A percentile compares a stretch with the other conserved stretches of the same genome.
These are phyloP conservation scores for Pardosa pseudoannulata DNA, from an alignment of 2,888 invertebrate species.

Conservation along the genomic window DNA sequence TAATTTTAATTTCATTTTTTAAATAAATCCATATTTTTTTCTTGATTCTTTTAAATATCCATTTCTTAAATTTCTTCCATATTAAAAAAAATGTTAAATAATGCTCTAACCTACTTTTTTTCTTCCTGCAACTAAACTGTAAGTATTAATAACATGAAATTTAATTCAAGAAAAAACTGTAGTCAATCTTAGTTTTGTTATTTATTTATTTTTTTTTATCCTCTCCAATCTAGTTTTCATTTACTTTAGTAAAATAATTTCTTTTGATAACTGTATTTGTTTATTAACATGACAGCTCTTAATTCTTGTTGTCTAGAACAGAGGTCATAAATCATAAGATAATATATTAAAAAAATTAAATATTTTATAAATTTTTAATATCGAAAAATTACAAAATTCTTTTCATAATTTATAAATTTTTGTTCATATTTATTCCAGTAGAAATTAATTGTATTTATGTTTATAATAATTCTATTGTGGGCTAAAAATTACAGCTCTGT, in stretches of 20 bases:
- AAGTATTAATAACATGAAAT: conserved; percentile 4
- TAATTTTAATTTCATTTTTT: background rate
- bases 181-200: background rate
- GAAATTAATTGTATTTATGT: no score
- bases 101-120: background rate
- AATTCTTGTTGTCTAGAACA: background rate
- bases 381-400: no score
- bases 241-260: background rate
- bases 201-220: background rate
- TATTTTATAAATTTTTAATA: no score
- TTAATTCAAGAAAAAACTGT: background rate
- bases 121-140: background rate
- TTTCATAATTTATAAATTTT: no score
- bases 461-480: no score
- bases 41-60: background rate
- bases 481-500: no score
- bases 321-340: background rate
- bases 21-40: background rate
- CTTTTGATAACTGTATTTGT: background rate
- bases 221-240: no score
- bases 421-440: no score
- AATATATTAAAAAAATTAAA: no score
- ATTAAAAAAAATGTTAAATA: background rate
- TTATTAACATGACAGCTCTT: background rate
- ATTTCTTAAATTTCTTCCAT: background rate